Conservation (phyloP, 2,797 vertebrate genomes). For the Coregonus suidteri region DNA sequence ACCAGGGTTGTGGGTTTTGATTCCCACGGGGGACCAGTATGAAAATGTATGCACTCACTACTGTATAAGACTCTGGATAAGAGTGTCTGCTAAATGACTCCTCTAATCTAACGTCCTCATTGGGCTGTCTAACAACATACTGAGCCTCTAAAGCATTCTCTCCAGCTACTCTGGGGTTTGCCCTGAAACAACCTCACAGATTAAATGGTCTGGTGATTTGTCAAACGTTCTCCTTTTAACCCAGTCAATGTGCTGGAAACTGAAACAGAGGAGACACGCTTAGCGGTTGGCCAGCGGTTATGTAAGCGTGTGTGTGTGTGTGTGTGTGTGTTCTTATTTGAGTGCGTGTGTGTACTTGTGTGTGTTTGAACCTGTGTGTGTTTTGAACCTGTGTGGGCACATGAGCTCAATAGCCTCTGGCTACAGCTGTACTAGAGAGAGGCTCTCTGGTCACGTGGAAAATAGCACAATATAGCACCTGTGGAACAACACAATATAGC, state of each 20-base stretch:
- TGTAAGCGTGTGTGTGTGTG: neutral
- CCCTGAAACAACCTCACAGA: too few species aligned
- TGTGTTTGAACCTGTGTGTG: neutral
- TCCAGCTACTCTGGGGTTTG: too few species aligned
- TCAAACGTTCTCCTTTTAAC: constrained; percentile 23
- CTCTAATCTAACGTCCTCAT: too few species aligned
- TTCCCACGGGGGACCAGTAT: too few species aligned
- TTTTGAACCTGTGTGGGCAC: constrained; percentile 17
- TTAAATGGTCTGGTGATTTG: too few species aligned
- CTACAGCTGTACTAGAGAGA: constrained; percentile 49
- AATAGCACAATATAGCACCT: constrained; percentile 5
- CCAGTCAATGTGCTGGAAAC: constrained; percentile 13
- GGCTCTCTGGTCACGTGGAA: constrained; percentile 25
- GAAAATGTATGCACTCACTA: too few species aligned
- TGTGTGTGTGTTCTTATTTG: neutral
- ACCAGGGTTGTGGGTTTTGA: too few species aligned
- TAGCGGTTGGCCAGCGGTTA: constrained; percentile 19
- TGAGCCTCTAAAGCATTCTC: too few species aligned
- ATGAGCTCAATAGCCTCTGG: constrained; percentile 34
- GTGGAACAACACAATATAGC: neutral
- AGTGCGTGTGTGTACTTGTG: neutral
- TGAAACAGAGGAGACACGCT: constrained; percentile 14
- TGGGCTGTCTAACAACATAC: too few species aligned
- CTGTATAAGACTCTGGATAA: too few species aligned
- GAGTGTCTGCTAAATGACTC: too few species aligned